phyloP scores from a whole-genome alignment of 2,797 vertebrate species.

The Numenius phaeopus region DNA sequence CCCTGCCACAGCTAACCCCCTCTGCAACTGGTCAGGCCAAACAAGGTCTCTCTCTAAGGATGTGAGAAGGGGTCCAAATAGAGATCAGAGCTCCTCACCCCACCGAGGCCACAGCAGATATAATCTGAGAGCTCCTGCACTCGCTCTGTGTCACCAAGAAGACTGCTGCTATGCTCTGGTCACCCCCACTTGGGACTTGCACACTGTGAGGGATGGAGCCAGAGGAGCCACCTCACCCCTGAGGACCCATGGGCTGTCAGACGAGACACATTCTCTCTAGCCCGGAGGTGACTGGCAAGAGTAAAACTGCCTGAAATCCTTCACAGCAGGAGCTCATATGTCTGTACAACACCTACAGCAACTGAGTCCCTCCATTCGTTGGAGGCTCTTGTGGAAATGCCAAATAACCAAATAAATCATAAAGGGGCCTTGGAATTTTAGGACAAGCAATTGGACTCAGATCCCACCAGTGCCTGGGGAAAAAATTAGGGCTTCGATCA shows the following conservation, averaged over 20 bases:
- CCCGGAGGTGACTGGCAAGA: background rate
- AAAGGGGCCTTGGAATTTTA: background rate
- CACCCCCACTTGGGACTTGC: no score
- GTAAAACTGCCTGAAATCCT: background rate
- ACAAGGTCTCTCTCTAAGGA: background rate
- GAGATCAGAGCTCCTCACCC: background rate
- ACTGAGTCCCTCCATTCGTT: background rate
- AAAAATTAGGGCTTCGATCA: background rate
- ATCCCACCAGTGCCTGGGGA: background rate
- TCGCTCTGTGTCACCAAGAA: background rate
- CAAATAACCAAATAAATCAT: background rate
- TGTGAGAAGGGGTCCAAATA: background rate
- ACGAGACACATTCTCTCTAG: background rate
- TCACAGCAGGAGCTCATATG: background rate
- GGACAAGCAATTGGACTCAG: background rate
- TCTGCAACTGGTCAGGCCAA: rapidly evolving
- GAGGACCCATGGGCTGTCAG: background rate
- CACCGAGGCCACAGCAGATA: rapidly evolving
- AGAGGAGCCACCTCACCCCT: background rate
- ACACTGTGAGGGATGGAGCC: background rate
- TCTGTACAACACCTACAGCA: background rate
- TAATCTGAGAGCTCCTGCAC: background rate
- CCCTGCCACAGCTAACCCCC: background rate
- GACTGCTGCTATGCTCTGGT: background rate
- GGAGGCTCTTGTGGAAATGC: background rate